Evolutionary conservation across 2,797 vertebrate species (phyloP), one percentile per base, ranked within the genome.

Genomic region (Myiothlypis coronata): DNA sequence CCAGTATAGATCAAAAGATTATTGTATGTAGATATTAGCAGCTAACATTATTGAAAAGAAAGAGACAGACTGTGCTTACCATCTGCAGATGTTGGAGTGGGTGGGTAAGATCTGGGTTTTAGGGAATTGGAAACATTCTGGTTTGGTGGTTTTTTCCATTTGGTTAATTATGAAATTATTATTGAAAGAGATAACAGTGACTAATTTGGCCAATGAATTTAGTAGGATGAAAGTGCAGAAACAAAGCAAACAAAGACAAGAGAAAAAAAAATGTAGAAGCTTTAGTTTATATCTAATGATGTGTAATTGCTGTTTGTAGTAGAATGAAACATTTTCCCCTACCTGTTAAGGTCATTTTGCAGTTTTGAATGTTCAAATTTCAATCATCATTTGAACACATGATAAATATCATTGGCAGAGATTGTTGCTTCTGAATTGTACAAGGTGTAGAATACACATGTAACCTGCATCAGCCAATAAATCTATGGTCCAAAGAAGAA

Each of bases 31-130:
- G 69, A 11, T 93, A 61, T 78, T 93, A 93, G 57, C 79, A 80
- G 53, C 61, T 80, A 64, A 50, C 35, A 37, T 72, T 93, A 90
- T 20, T 96, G 85, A 59, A 83, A 88, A 65, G 83, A 80, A 77
- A 61, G 78, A 93, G 50, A 75, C 41, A 34, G 35, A 41, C 71
- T 68, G 53, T 75, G 69, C 72, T 91, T 86, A 41, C 61, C 61
- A 52, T 91, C 82, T 91, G 89, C 93, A 93, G 84, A 91, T 95
- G 89, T 81, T 89, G 82, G 71, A 87, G 89, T 85, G 84, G 68
- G 79, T 91, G 90, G 76, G 60, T 89, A 80, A 87, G 65, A 37
- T 55, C 83, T 93, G 65, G n/a, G 68, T 37, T 96, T 94, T 78
- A 91, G 72, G 72, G 76, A 92, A 59, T 59, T 92, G 63, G 80